These are phyloP conservation scores for Drusus annulatus DNA, from an alignment of 1,140 invertebrate species.

Conservation along the genomic window DNA sequence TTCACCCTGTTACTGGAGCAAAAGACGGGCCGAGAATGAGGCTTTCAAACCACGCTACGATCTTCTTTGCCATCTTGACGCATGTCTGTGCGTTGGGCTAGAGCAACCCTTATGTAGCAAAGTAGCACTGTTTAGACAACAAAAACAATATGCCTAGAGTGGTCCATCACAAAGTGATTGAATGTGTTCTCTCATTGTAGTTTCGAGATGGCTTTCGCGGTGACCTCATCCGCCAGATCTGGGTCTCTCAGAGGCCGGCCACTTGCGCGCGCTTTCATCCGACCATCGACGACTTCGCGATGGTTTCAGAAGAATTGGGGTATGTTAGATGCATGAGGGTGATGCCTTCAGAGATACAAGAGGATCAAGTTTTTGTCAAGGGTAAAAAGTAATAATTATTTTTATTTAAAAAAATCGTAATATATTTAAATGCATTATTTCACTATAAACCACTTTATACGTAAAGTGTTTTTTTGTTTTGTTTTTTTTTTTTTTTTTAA, in stretches of 20 bases:
- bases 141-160: neutral
- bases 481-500: too few relatives aligned
- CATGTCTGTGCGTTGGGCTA: too few relatives aligned
- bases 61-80: too few relatives aligned
- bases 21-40: too few relatives aligned
- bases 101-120: too few relatives aligned
- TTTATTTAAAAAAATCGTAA: too few relatives aligned
- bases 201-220: constrained; percentile 12
- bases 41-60: too few relatives aligned
- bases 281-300: constrained; percentile 16
- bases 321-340: neutral
- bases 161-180: neutral
- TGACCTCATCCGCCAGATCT: neutral
- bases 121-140: neutral
- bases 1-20: too few relatives aligned
- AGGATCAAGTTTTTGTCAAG: constrained; percentile 17
- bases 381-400: neutral
- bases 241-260: neutral
- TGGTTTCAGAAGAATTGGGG: constrained; percentile 26
- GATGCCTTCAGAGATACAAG: neutral
- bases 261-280: constrained; percentile 41
- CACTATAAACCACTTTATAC: too few relatives aligned
- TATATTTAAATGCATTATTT: too few relatives aligned
- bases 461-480: too few relatives aligned
- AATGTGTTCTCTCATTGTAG: neutral